Conservation (phyloP, 2,113 vertebrate species). For the Siniperca chuatsi region DNA sequence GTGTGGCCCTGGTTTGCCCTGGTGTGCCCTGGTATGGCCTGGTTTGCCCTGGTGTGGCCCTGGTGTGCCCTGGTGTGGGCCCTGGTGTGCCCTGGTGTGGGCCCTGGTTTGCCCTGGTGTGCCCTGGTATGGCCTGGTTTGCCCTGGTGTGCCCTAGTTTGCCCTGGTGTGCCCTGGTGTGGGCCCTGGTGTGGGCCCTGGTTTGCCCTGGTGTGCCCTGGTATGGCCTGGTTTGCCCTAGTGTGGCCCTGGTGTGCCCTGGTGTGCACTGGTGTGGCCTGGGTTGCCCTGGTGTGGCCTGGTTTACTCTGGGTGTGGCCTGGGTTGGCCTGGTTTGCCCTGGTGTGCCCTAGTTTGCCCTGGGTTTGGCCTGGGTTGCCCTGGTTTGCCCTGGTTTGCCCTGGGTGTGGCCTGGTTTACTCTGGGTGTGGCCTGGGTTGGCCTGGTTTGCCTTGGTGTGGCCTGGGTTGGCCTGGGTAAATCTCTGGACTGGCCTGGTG, state of each 20-base stretch:
- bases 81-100: no score
- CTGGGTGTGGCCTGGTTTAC: not conserved
- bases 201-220: no score
- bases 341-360: no score
- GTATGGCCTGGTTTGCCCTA: not conserved
- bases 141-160: no score
- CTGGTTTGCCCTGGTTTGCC: not conserved
- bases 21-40: not conserved
- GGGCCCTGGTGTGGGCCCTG: not conserved
- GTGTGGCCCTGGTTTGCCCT: no score
- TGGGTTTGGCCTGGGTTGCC: constrained; percentile 18
- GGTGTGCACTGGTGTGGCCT: not conserved
- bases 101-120: no score
- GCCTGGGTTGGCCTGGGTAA: constrained; percentile 6
- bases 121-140: no score
- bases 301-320: not conserved
- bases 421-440: not conserved
- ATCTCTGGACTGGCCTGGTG: not conserved
- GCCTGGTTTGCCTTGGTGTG: not conserved
- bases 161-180: no score
- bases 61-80: no score
- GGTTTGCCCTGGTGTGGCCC: no score
- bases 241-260: not conserved
- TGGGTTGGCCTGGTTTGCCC: not conserved
- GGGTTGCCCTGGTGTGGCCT: not conserved